Conservation (phyloP, 2,888 invertebrate species). For the Eurytoma californica region DNA sequence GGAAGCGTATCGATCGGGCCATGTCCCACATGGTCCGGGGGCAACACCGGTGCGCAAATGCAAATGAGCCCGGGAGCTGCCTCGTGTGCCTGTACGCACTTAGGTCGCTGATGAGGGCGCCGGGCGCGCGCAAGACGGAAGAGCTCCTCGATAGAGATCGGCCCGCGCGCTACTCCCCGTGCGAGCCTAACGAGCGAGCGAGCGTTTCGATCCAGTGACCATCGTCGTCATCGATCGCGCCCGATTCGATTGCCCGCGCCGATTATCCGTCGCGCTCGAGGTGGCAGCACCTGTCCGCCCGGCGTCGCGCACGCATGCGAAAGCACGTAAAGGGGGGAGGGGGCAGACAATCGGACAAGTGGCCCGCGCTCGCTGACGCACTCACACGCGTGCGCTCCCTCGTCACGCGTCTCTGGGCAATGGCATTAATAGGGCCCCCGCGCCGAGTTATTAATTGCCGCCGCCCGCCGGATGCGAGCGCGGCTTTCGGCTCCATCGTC, state of each 20-base stretch:
- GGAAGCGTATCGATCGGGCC: constrained; percentile 49
- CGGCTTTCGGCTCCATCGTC: constrained; percentile 53
- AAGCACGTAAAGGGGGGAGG: background rate
- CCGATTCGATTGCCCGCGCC: constrained; percentile 53
- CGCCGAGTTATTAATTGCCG: constrained; percentile 74
- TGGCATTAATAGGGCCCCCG: constrained; percentile 73
- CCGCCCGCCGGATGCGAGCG: constrained; percentile 73
- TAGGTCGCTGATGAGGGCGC: constrained; percentile 50
- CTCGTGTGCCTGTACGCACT: constrained; percentile 52
- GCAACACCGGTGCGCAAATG: constrained; percentile 33
- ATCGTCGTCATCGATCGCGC: constrained; percentile 62
- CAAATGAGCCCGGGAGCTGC: constrained; percentile 44
- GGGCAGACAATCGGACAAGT: constrained; percentile 8
- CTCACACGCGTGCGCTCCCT: constrained; percentile 62
- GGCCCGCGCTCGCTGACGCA: background rate
- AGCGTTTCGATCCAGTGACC: constrained; percentile 63
- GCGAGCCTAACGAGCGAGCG: constrained; percentile 51
- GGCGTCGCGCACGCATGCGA: constrained; percentile 40
- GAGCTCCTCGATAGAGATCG: constrained; percentile 54
- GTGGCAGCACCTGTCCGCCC: constrained; percentile 70
- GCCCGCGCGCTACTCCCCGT: constrained; percentile 41
- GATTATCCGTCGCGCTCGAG: constrained; percentile 66
- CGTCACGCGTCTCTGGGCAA: constrained; percentile 75
- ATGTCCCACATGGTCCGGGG: constrained; percentile 31
- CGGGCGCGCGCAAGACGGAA: constrained; percentile 48